phyloP scores from a whole-genome alignment of 35 echinoderm and acorn worm genomes.

The Lytechinus pictus region DNA sequence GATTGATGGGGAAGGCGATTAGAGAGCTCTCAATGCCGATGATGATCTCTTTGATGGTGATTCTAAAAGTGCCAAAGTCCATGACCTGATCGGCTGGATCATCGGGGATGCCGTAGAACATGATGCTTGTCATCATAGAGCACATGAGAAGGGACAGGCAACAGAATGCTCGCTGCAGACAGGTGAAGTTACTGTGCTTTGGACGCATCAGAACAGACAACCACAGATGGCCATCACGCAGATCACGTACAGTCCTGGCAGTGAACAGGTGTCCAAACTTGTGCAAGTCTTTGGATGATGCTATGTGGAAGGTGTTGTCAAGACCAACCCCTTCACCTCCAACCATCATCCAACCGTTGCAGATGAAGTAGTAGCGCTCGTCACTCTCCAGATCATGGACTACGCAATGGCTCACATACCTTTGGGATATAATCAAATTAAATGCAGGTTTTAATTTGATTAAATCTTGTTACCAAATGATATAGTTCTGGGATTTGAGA shows the following conservation, averaged over 20 bases:
- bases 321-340: slow-evolving; percentile 62
- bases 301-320: slow-evolving; percentile 63
- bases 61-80: slow-evolving; percentile 83
- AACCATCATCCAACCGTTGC: slow-evolving; percentile 77
- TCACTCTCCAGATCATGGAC: slow-evolving; percentile 89
- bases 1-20: slow-evolving; percentile 88
- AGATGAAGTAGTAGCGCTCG: slow-evolving; percentile 74
- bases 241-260: slow-evolving; percentile 60
- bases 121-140: slow-evolving; percentile 96
- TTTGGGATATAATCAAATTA: not conserved
- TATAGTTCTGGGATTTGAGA: too few species aligned
- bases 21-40: slow-evolving; percentile 87
- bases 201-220: slow-evolving; percentile 83
- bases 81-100: slow-evolving; percentile 78
- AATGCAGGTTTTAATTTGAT: not conserved
- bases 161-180: slow-evolving; percentile 85
- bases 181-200: slow-evolving; percentile 74
- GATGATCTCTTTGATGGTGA: slow-evolving; percentile 82
- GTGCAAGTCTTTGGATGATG: slow-evolving; percentile 59
- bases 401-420: slow-evolving; percentile 80
- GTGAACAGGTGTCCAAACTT: slow-evolving; percentile 71
- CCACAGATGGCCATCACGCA: slow-evolving; percentile 95
- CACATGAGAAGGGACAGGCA: slow-evolving; percentile 83
- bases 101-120: slow-evolving; percentile 90
- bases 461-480: not conserved